Base-by-base conservation (phyloP, 1,140 invertebrate species). In the Zophobas atratus region DNA sequence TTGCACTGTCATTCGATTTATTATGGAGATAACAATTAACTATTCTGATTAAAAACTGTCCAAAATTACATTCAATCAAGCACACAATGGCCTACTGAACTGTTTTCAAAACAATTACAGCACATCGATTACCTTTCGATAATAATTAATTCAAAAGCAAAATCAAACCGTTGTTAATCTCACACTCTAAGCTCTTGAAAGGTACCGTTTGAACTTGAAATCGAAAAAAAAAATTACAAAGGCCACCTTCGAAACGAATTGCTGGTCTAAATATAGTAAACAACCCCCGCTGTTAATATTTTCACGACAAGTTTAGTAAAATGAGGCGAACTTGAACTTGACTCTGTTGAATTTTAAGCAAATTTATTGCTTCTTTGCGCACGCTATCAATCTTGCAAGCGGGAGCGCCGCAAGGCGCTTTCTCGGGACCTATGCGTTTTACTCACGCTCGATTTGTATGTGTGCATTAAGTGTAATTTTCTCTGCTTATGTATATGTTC, bases 1-100 rank as follows among this genome's bases (percentile, higher is more conserved):
- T 67, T 67, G 60, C 60, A 67, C 38, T 67, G 38, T 67, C 39
- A 51, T 51, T 51, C n/a, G 49, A 51, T 51, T 51, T 51, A 51
- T 51, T 51, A 51, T 20, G n/a, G 49, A 51, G 49, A 51, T 51
- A 20, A 51, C 20, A 51, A 51, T 51, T 51, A 51, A 51, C 49
- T 51, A 5, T 51, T 20, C 49, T 51, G 3, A 51, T 51, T 51
- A 51, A 51, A 46, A 46, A 4, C 8, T 20, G n/a, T 20, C 49
- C 49, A 51, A 51, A 51, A 51, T 51, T 20, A 20, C n/a, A n/a
- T 51, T 51, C 49, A 51, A 51, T 51, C 8, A 46, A 46, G 43
- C 3, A 46, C 43, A 46, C 43, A 46, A 46, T 46, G 43, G 43
- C 43, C 43, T 8, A 46, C 43, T 46, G 43, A 46, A 46, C 43